Evolutionary conservation across 2,113 vertebrate species (phyloP), one percentile per base, ranked within the genome.

Genomic region (Oceanodroma tethys): DNA sequence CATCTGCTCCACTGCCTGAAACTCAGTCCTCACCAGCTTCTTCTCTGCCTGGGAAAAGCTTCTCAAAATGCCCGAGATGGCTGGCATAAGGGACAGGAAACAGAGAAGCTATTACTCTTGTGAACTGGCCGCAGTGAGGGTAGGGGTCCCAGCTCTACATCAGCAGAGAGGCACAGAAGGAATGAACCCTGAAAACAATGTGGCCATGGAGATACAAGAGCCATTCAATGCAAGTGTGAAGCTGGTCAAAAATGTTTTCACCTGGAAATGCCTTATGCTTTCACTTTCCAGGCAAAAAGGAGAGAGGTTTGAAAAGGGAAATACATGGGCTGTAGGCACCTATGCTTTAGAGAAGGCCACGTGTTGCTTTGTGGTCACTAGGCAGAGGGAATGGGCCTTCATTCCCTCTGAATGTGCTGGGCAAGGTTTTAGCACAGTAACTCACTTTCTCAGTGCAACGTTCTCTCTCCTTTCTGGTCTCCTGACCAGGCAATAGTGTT

Each of bases 1-100:
- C 0, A 0, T 30, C 14, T 29, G 7, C 12, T 66, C 30, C 8
- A 13, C 23, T 62, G 8, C 16, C 34, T 67, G 19, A 58, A 75
- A 71, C 2, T 22, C 5, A 2, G 34, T 58, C 10, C 8, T 65
- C 14, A n/a, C 4, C 27, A 53, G 10, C 8, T 76, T 67, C 10
- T 56, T 81, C 42, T 72, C 36, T 60, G 38, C 36, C 21, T 66
- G 3, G 12, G 27, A 82, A 48, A 66, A 82, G 3, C 10, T 45
- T 67, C 47, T 40, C 21, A 21, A 13, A 4, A 25, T 48, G 16
- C 30, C 16, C 70, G 22, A 48, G 21, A 34, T 10, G 26, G 2
- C 8, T 86, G 60, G 8, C 8, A 25, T 18, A 78, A 73, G 5
- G 16, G 10, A 50, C 13, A 81, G 16, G 4, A 18, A 48, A 36